Evolutionary conservation across 1,140 invertebrate genomes (phyloP).

Genomic region (Mizuhopecten yessoensis): DNA sequence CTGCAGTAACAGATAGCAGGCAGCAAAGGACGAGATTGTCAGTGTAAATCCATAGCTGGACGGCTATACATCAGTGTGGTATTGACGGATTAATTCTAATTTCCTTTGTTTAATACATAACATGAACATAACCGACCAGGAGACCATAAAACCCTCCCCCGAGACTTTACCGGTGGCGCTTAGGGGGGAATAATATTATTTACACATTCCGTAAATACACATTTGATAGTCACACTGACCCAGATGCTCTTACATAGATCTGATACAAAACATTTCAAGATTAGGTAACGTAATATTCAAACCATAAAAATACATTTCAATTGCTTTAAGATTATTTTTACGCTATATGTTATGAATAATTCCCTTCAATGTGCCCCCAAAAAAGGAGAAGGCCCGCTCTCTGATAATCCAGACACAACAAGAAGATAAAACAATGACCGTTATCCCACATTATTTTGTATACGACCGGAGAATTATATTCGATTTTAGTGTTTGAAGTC

Average conservation of each 20-base stretch:
- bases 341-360: no score
- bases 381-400: not conserved
- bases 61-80: not conserved
- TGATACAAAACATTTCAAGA: not conserved
- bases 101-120: slow-evolving; percentile 40
- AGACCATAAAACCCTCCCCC: slow-evolving; percentile 27
- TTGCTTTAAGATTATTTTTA: no score
- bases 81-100: slow-evolving; percentile 29
- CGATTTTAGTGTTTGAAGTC: slow-evolving; percentile 32
- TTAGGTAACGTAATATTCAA: not conserved
- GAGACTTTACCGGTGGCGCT: not conserved
- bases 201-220: not conserved
- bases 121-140: slow-evolving; percentile 31
- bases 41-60: not conserved
- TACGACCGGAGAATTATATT: not conserved
- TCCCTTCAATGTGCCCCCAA: not conserved
- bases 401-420: slow-evolving; percentile 9
- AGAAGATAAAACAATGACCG: slow-evolving; percentile 11
- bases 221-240: not conserved
- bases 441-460: slow-evolving; percentile 12
- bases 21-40: not conserved
- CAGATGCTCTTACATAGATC: not conserved
- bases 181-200: not conserved
- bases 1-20: not conserved
- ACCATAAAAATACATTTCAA: no score